A percentile compares a stretch with the other conserved stretches of the same genome.
These are phyloP conservation scores for Thaumatotibia leucotreta DNA, from an alignment of 1,140 invertebrate species.

Conservation along the genomic window DNA sequence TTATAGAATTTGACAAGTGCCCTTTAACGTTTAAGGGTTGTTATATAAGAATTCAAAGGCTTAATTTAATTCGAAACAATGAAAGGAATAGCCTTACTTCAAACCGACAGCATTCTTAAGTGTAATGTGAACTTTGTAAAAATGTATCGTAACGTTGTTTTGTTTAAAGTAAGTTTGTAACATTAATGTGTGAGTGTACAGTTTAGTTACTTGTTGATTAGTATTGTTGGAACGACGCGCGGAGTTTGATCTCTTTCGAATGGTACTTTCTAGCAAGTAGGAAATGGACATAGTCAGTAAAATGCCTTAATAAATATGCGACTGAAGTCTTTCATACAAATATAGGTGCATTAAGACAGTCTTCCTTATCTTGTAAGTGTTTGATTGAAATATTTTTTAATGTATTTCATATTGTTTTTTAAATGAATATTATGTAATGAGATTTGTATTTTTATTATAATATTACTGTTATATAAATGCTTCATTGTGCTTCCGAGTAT, in stretches of 20 bases:
- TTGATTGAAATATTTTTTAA: neutral
- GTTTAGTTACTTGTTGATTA: slow-evolving; percentile 9
- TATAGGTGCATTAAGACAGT: neutral
- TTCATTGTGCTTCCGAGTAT: slow-evolving; percentile 1
- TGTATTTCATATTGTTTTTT: neutral
- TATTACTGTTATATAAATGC: neutral
- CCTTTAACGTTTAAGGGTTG: too few species aligned
- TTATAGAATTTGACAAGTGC: too few species aligned
- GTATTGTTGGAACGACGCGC: slow-evolving; percentile 25
- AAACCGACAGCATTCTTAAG: neutral
- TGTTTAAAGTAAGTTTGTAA: slow-evolving; percentile 6
- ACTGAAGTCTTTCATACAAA: neutral
- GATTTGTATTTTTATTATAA: slow-evolving; percentile 2
- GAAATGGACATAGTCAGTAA: slow-evolving; percentile 3
- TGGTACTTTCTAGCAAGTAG: slow-evolving; percentile 28
- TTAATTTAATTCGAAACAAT: too few species aligned
- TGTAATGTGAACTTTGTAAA: neutral
- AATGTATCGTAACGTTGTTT: neutral
- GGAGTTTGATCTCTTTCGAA: slow-evolving; percentile 31
- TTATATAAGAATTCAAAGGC: too few species aligned
- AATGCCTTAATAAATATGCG: neutral
- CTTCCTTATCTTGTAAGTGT: neutral
- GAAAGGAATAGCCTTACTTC: neutral
- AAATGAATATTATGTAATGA: slow-evolving; percentile 3
- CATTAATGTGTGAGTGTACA: slow-evolving; percentile 1